Conservation (phyloP, 2,888 invertebrate genomes). For the Phaedon cochleariae region DNA sequence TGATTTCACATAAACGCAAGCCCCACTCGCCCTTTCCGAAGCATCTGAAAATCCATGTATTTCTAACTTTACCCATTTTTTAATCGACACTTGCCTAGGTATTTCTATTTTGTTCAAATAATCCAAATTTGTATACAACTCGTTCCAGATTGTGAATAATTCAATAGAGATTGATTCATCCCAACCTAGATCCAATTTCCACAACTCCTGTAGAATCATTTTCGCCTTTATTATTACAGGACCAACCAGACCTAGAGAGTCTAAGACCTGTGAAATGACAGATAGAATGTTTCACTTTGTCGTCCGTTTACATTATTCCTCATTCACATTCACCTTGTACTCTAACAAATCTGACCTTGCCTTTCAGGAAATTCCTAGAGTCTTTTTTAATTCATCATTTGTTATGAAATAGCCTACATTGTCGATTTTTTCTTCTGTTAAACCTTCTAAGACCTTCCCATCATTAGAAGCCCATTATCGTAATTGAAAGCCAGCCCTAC, state of each 20-base stretch:
- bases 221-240: not conserved
- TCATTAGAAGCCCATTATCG: not conserved
- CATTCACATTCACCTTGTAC: not conserved
- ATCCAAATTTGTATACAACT: too few relatives aligned
- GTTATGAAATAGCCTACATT: not conserved
- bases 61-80: not conserved
- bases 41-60: not conserved
- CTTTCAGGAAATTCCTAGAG: too few relatives aligned
- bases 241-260: not conserved
- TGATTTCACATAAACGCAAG: not conserved
- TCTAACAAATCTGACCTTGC: not conserved
- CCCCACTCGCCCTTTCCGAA: not conserved
- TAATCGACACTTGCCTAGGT: not conserved
- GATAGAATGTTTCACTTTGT: not conserved
- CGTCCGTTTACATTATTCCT: not conserved
- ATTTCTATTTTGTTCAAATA: not conserved
- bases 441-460: not conserved
- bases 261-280: not conserved
- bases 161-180: not conserved
- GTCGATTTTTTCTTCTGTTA: not conserved
- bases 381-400: not conserved
- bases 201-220: slow-evolving; percentile 1
- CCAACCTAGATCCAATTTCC: not conserved
- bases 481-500: not conserved
- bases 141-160: too few relatives aligned